Conservation (phyloP, 2,888 invertebrate genomes). For the Parasteatoda lunata region DNA sequence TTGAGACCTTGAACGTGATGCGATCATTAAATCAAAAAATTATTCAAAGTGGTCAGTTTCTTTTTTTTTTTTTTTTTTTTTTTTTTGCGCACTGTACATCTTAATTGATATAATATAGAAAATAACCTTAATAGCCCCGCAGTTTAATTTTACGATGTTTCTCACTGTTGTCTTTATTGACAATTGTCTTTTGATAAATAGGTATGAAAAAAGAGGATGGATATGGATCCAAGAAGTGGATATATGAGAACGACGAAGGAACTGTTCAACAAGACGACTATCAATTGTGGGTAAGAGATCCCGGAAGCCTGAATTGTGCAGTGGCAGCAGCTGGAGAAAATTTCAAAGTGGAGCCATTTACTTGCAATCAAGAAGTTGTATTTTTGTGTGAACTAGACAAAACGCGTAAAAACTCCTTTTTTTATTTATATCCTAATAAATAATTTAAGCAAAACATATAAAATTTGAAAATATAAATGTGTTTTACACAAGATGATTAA, state of each 20-base stretch:
- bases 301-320: conserved; percentile 23
- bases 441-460: too few species aligned
- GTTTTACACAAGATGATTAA: too few species aligned
- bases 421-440: too few species aligned
- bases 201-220: conserved; percentile 29
- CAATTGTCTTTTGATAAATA: background rate
- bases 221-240: conserved; percentile 8
- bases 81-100: background rate
- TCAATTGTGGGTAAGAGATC: conserved; percentile 15
- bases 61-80: background rate
- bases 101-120: background rate
- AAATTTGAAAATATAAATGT: too few species aligned
- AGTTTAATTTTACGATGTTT: background rate
- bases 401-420: conserved; percentile 10
- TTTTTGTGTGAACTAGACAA: conserved; percentile 31
- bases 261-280: conserved; percentile 29
- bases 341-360: conserved; percentile 23
- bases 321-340: background rate
- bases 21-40: background rate
- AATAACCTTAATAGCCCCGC: too few species aligned
- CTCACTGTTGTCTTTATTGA: background rate
- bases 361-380: conserved; percentile 9
- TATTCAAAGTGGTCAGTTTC: background rate
- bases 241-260: conserved; percentile 16
- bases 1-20: background rate